Conservation (phyloP, 2,888 invertebrate genomes). For the Ennomos fuscantarius region DNA sequence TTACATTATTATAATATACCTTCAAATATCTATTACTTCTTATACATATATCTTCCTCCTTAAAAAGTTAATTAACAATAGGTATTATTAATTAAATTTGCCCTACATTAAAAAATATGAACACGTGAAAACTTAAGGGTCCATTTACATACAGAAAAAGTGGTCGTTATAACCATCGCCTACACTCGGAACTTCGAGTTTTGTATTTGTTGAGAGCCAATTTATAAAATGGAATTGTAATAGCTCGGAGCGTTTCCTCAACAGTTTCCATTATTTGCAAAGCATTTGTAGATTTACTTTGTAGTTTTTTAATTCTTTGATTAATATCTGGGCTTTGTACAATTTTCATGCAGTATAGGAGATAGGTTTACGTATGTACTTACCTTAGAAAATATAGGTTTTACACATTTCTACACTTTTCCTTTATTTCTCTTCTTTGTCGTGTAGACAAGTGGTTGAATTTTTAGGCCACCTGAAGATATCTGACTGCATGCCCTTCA, state of each 20-base stretch:
- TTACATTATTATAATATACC: too few relatives aligned
- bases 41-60: not conserved
- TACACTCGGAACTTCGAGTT: slow-evolving; percentile 33
- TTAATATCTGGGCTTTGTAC: too few relatives aligned
- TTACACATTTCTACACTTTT: too few relatives aligned
- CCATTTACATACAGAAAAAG: slow-evolving; percentile 41
- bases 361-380: too few relatives aligned
- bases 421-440: too few relatives aligned
- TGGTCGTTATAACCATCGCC: slow-evolving; percentile 38
- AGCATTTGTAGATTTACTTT: slow-evolving; percentile 29
- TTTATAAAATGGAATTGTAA: slow-evolving; percentile 52
- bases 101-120: slow-evolving; percentile 5
- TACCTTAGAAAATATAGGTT: too few relatives aligned
- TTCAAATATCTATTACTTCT: too few relatives aligned
- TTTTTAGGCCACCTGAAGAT: too few relatives aligned
- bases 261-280: slow-evolving; percentile 38
- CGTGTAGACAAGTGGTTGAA: too few relatives aligned
- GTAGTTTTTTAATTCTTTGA: slow-evolving; percentile 25
- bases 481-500: too few relatives aligned
- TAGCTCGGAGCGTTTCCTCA: slow-evolving; percentile 38
- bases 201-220: slow-evolving; percentile 47
- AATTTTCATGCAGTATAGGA: too few relatives aligned
- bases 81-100: not conserved
- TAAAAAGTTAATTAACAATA: too few relatives aligned
- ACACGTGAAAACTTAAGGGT: slow-evolving; percentile 31